phyloP scores from a whole-genome alignment of 2,113 vertebrate species.

The Connochaetes taurinus region DNA sequence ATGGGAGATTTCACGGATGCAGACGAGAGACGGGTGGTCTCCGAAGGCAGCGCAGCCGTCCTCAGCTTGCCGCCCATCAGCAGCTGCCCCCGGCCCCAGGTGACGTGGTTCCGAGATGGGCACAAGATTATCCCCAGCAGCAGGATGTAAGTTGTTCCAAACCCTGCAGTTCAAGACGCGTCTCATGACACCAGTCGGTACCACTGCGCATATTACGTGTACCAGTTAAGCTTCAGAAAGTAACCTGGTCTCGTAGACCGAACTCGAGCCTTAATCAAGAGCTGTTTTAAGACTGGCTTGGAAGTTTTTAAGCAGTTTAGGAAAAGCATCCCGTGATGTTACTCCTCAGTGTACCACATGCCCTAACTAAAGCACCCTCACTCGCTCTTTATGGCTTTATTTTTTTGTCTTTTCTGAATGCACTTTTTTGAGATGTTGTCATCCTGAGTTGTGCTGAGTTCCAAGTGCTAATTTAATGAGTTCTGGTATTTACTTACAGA shows the following conservation, averaged over 20 bases:
- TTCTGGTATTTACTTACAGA: conserved; percentile 1
- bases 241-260: not conserved
- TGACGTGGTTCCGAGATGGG: conserved; percentile 95
- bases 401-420: not conserved
- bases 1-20: conserved; percentile 84
- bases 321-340: not conserved
- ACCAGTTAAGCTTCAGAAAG: conserved; percentile 53
- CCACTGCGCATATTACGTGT: conserved; percentile 31
- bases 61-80: conserved; percentile 82
- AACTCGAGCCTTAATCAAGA: conserved; percentile 32
- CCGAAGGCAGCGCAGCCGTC: conserved; percentile 86
- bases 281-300: conserved; percentile 36
- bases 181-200: conserved; percentile 16
- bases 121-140: conserved; percentile 93
- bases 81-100: conserved; percentile 87
- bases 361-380: not conserved
- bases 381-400: accelerated
- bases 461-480: conserved; percentile 40
- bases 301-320: conserved; percentile 44
- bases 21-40: conserved; percentile 84
- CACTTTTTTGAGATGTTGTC: not conserved
- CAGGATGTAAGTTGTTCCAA: conserved; percentile 88
- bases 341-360: not conserved
- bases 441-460: not conserved
- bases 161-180: not conserved